Evolutionary conservation across 2,113 vertebrate species (phyloP), one percentile per base, ranked within the genome.

Genomic region (Ursus arctos): DNA sequence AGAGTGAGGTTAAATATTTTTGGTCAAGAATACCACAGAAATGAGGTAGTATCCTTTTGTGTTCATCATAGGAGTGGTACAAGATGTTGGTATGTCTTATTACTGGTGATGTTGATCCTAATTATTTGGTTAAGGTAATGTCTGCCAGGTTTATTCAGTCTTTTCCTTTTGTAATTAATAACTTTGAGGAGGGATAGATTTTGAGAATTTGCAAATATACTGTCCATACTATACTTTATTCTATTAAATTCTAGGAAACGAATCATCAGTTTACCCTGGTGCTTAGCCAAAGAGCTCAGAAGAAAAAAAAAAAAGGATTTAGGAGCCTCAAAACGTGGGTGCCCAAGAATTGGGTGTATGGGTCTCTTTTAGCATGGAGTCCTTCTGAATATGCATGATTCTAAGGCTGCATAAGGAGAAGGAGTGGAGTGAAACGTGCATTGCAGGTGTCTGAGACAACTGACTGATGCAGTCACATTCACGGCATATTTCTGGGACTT

Each of bases 131-230:
- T 79, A 59, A 71, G 15, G 7, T 69, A 65, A 79, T 53, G 10
- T 90, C 51, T 92, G 79, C 4, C 21, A 81, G 31, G 36, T 67
- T 74, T 81, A 88, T 33, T 13, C 10, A 55, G 12, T 67, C 31
- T n/a, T 96, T 85, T n/a, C 7, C 31, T 94, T 97, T 93, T 47
- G 0, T 69, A 93, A 85, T 95, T n/a, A 71, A 21, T 88, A 85
- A 43, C 19, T 63, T 43, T 40, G 65, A 16, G 72, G 14, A 28
- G 18, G 9, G 6, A 94, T 65, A 31, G 77, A 88, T 63, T 89
- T 94, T 88, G 43, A 91, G 33, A 72, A 16, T 71, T 77, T 69
- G 33, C 55, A 81, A 88, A 81, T 91, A 81, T 76, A 15, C 61
- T 76, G 24, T 85, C 16, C 12, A 81, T 31, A 12, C 36, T 57